Percentiles rank a stretch among this genome's conserved stretches.
Conservation (phyloP, 2,797 vertebrate genomes). For the Cottoperca gobio region DNA sequence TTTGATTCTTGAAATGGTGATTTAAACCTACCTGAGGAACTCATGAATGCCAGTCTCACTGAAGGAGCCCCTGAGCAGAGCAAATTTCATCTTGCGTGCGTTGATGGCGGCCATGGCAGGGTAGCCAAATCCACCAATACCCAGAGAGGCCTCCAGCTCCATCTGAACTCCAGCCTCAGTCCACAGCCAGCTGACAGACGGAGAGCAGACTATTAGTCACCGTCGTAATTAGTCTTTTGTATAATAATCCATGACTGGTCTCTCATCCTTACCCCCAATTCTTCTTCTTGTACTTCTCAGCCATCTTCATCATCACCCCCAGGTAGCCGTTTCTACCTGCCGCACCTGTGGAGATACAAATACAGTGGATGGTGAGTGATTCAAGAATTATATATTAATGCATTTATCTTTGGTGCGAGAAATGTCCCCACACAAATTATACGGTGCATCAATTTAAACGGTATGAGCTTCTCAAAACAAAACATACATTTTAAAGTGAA, state of each 20-base stretch:
- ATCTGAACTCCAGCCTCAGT: slow-evolving; percentile 93
- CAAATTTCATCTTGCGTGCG: slow-evolving; percentile 96
- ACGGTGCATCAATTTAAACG: background rate
- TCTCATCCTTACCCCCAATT: slow-evolving; percentile 93
- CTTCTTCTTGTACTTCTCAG: slow-evolving; percentile 99
- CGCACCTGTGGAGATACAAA: slow-evolving; percentile 84
- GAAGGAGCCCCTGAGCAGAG: slow-evolving; percentile 96
- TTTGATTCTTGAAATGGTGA: background rate
- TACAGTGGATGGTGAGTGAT: background rate
- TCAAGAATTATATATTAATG: background rate
- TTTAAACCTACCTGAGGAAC: slow-evolving; percentile 90
- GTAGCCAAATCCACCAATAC: slow-evolving; percentile 97
- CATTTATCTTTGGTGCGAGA: background rate
- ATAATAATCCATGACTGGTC: background rate
- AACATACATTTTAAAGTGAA: background rate
- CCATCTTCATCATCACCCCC: slow-evolving; percentile 93
- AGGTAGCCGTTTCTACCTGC: slow-evolving; percentile 93
- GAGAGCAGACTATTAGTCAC: slow-evolving; percentile 1
- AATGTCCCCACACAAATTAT: background rate
- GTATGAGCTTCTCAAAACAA: background rate
- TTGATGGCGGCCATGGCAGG: slow-evolving; percentile 98
- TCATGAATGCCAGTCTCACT: slow-evolving; percentile 97
- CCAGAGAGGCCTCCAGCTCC: slow-evolving; percentile 91
- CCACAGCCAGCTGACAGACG: slow-evolving; percentile 92
- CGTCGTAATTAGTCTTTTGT: rapidly evolving